These are phyloP conservation scores for Myopa testacea DNA, from an alignment of 2,888 invertebrate genomes.

Conservation along the genomic window DNA sequence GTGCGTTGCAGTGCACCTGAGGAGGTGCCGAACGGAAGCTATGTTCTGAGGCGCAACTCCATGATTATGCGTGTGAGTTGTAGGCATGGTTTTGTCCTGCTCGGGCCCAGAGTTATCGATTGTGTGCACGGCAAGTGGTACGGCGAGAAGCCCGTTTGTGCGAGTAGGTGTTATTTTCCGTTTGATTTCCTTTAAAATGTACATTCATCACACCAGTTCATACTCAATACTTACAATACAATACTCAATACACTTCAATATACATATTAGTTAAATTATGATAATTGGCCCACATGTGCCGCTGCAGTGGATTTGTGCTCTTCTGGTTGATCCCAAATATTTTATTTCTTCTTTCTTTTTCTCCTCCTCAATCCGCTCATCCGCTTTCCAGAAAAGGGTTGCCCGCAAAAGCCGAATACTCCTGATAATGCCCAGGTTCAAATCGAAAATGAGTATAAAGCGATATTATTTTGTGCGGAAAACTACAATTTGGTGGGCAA, in stretches of 20 bases:
- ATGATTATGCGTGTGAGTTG: slow-evolving; percentile 50
- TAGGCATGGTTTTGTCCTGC: slow-evolving; percentile 47
- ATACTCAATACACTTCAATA: too few species aligned
- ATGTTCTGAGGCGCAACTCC: slow-evolving; percentile 38
- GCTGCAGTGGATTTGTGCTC: too few species aligned
- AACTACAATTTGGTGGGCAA: slow-evolving; percentile 74
- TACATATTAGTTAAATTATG: too few species aligned
- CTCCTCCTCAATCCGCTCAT: not conserved
- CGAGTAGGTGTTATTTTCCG: slow-evolving; percentile 74
- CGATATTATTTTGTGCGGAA: slow-evolving; percentile 76
- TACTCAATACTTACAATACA: too few species aligned
- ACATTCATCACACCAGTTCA: too few species aligned
- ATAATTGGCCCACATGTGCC: too few species aligned
- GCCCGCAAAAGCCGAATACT: slow-evolving; percentile 62
- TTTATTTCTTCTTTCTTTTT: too few species aligned
- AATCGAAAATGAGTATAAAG: slow-evolving; percentile 70
- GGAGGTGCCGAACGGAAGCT: slow-evolving; percentile 45
- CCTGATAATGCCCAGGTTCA: slow-evolving; percentile 72
- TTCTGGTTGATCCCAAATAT: too few species aligned
- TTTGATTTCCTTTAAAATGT: not conserved
- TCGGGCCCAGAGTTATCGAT: slow-evolving; percentile 53
- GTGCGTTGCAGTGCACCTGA: slow-evolving; percentile 46
- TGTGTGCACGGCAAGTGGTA: slow-evolving; percentile 76
- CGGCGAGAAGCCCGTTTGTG: slow-evolving; percentile 76
- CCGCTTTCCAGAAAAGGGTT: slow-evolving; percentile 71